Percentiles rank a stretch among this genome's conserved stretches.
These are phyloP conservation scores for Carassius carassius DNA, from an alignment of 2,113 vertebrate genomes.

Conservation along the genomic window DNA sequence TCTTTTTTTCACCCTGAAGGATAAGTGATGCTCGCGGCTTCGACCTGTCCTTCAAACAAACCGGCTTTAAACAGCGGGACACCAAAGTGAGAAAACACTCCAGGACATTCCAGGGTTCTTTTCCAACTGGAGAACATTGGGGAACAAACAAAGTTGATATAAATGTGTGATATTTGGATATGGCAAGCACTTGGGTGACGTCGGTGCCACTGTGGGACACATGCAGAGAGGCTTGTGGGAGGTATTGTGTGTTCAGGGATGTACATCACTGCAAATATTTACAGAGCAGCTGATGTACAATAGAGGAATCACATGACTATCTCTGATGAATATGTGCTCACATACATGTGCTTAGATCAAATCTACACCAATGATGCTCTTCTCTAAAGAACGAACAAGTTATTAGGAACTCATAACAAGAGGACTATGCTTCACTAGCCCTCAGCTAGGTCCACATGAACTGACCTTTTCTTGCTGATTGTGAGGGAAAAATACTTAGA, in stretches of 20 bases:
- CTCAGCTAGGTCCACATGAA: not conserved
- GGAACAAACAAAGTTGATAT: slow-evolving; percentile 38
- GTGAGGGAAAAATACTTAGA: not conserved
- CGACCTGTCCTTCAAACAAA: slow-evolving; percentile 59
- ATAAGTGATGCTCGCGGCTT: slow-evolving; percentile 52
- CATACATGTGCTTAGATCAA: slow-evolving; percentile 12
- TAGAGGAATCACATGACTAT: slow-evolving; percentile 25
- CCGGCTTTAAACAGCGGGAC: slow-evolving; percentile 46
- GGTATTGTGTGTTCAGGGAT: slow-evolving; percentile 42
- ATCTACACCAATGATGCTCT: slow-evolving; percentile 19
- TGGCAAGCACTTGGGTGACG: not conserved
- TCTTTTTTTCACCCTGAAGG: slow-evolving; percentile 31
- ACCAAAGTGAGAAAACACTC: slow-evolving; percentile 57
- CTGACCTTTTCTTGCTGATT: not conserved
- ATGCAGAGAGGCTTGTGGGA: slow-evolving; percentile 37
- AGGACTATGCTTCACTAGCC: not conserved
- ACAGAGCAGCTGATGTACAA: slow-evolving; percentile 40
- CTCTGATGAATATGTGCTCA: slow-evolving; percentile 3
- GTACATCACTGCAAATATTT: slow-evolving; percentile 56
- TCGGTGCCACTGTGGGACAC: slow-evolving; percentile 7
- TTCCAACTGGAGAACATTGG: slow-evolving; percentile 19
- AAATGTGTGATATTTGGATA: slow-evolving; percentile 22
- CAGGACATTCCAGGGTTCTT: slow-evolving; percentile 47
- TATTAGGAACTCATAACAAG: not conserved
- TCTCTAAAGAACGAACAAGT: not conserved